Conservation (phyloP, 2,113 vertebrate species). For the Onychostoma macrolepis region DNA sequence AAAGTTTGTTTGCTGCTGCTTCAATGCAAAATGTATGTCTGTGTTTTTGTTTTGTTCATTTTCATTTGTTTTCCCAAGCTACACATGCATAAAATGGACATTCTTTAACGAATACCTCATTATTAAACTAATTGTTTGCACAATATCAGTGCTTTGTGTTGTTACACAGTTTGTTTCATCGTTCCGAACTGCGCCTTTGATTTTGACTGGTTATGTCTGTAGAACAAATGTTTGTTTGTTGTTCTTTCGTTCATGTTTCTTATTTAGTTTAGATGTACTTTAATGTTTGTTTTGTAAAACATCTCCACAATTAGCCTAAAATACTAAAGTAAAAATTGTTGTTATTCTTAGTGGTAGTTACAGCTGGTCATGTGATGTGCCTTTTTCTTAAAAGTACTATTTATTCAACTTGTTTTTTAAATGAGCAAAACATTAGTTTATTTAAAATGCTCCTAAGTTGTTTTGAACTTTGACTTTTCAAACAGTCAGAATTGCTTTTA, state of each 20-base stretch:
- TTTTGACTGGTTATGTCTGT: background rate
- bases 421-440: background rate
- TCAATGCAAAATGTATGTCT: background rate
- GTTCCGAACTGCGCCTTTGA: background rate
- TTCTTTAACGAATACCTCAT: background rate
- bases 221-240: background rate
- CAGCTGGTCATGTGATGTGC: background rate
- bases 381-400: background rate
- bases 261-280: background rate
- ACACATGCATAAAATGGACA: background rate
- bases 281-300: background rate
- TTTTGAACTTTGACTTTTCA: conserved; percentile 75
- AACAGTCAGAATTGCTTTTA: conserved; percentile 59
- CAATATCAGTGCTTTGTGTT: background rate
- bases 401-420: background rate
- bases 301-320: background rate
- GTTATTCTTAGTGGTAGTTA: background rate
- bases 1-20: background rate
- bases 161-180: background rate
- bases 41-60: background rate
- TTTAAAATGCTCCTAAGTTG: conserved; percentile 14
- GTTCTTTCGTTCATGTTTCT: background rate
- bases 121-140: background rate
- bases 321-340: background rate
- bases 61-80: background rate